Evolutionary conservation across 64 coral and sea anemone species (phyloP), one percentile per base, ranked within the genome.

Genomic region (Stichodactyla mertensii): DNA sequence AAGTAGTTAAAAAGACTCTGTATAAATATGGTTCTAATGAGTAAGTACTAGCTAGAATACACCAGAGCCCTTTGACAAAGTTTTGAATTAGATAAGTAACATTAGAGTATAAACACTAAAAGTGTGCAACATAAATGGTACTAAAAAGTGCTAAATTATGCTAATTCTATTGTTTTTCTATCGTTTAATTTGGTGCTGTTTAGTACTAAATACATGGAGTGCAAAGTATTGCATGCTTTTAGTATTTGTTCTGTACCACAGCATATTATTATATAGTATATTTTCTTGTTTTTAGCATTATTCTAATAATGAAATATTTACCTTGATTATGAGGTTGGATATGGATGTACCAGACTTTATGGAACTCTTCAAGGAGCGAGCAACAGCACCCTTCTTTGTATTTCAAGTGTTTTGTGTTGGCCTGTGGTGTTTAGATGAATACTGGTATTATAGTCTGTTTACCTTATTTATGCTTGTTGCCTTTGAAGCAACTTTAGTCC

Each of bases 381-480:
- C 97, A 3, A 99, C 97, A 18, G 92, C 97, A 56, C 97, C 97
- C 22, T 99, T 99, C 82, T 99, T 99, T 93, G 97, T 99, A 16
- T 99, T 99, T 67, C 97, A 99, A 99, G 97, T 99, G 54, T 99
- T 99, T 71, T 99, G 97, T 93, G 97, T 99, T 74, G 97, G 97
- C 9, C 79, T 99, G 31, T 99, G 97, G 97, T 99, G 97, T 87
- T 81, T 99, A 16, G 97, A 99, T 93, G 97, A 99, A 64, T 99
- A 99, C 52, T 99, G 97, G 97, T 99, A 99, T 45, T 99, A 99
- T 88, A 99, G 97, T 51, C 88, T 99, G n/a, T 99, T 99, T 85
- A 99, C 97, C 10, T 77, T 99, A 54, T 89, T 95, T 77, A 99
- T 99, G 97, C 84, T 99, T 87, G 88, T 99, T 27, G 97, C 97